Evolutionary conservation across 2,797 vertebrate genomes (phyloP).

Genomic region (Paedocypris micromegethes): DNA sequence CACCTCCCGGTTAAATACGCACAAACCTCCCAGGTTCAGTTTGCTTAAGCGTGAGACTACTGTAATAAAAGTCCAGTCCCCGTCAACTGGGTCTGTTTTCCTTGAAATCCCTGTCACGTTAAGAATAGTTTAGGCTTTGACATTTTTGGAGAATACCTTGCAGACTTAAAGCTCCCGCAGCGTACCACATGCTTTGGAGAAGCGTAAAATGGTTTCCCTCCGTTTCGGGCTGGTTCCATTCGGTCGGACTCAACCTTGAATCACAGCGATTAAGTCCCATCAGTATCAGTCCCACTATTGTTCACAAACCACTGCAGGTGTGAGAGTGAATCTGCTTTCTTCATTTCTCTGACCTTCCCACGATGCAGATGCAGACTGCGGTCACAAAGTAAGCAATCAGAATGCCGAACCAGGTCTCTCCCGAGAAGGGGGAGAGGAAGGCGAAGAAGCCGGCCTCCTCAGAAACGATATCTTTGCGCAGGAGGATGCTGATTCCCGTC

Average conservation of each 20-base stretch:
- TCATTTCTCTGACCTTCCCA: constrained; percentile 64
- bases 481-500: constrained; percentile 82
- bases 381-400: constrained; percentile 77
- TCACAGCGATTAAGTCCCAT: constrained; percentile 18
- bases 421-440: constrained; percentile 80
- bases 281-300: too few species aligned
- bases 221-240: constrained; percentile 77
- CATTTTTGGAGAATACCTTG: constrained; percentile 69
- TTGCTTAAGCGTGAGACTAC: too few species aligned
- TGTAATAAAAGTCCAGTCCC: too few species aligned
- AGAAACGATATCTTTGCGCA: constrained; percentile 68
- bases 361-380: constrained; percentile 75
- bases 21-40: too few species aligned
- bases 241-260: constrained; percentile 79
- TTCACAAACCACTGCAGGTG: background rate
- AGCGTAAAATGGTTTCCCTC: constrained; percentile 75
- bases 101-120: too few species aligned
- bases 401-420: constrained; percentile 79
- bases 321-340: background rate
- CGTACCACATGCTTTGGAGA: constrained; percentile 83
- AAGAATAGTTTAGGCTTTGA: background rate
- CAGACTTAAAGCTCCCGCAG: constrained; percentile 77
- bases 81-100: too few species aligned
- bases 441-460: constrained; percentile 71
- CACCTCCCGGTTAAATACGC: too few species aligned